Evolutionary conservation across 2,797 vertebrate species (phyloP).

Genomic region (Acropternis orthonyx): DNA sequence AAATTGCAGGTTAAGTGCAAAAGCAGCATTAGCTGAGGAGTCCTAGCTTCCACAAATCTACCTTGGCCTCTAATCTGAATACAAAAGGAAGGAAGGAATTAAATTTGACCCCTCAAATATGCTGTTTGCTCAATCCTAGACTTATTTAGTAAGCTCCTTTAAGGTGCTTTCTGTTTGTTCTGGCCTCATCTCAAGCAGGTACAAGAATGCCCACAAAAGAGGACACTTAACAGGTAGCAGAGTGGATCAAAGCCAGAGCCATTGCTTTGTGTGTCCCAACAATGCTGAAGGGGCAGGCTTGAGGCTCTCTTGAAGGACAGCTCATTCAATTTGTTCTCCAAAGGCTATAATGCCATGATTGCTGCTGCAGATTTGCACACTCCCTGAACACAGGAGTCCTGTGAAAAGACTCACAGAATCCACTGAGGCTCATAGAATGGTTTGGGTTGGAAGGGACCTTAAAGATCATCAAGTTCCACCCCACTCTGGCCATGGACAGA

Average conservation of each 20-base stretch:
- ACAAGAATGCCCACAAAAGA: conserved; percentile 78
- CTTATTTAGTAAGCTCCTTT: conserved; percentile 78
- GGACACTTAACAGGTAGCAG: conserved; percentile 73
- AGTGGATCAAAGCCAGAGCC: conserved; percentile 61
- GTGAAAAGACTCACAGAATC: neutral
- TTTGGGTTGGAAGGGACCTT: neutral
- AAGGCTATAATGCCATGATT: neutral
- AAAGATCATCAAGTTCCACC: neutral
- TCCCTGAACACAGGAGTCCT: accelerated
- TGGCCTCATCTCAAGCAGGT: conserved; percentile 74
- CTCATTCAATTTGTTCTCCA: neutral
- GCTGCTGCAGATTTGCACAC: neutral
- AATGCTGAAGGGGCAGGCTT: neutral
- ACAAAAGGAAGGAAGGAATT: conserved; percentile 91
- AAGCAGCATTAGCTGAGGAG: conserved; percentile 88
- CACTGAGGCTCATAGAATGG: neutral
- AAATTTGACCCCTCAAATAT: conserved; percentile 88
- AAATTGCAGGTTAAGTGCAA: conserved; percentile 97
- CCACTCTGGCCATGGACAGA: neutral
- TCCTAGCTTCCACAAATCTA: conserved; percentile 88
- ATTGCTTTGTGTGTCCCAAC: conserved; percentile 29
- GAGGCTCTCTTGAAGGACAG: neutral
- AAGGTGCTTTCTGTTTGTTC: conserved; percentile 81
- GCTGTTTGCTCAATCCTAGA: conserved; percentile 84
- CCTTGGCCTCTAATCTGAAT: conserved; percentile 94